Percentiles rank a stretch among this genome's conserved stretches.
Conservation (phyloP, 2,113 vertebrate genomes). For the Eonycteris spelaea region DNA sequence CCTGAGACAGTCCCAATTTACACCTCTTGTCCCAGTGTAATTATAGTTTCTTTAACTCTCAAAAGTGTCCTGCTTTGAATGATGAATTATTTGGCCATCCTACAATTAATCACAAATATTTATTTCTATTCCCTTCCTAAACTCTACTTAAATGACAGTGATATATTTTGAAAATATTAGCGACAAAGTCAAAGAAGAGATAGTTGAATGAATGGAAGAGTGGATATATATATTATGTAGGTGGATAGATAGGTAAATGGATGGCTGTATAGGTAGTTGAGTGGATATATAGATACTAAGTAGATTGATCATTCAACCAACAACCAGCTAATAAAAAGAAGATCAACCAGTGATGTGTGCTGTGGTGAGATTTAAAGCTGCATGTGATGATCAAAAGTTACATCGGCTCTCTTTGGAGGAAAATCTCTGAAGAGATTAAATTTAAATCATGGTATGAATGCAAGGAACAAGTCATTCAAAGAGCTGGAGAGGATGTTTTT, state of each 20-base stretch:
- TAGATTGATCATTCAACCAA: not conserved
- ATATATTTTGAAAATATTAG: not conserved
- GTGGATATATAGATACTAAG: not conserved
- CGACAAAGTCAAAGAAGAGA: not conserved
- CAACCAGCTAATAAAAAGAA: not conserved
- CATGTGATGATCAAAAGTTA: not conserved
- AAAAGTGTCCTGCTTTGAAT: not conserved
- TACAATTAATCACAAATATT: not conserved
- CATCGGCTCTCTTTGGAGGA: not conserved
- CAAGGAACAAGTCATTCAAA: not conserved
- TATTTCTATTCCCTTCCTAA: not conserved
- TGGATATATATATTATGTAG: not conserved
- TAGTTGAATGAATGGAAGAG: not conserved
- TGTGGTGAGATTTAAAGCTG: not conserved
- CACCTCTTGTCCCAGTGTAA: not conserved
- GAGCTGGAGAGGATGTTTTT: not conserved
- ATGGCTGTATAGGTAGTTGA: not conserved
- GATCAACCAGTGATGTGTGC: not conserved
- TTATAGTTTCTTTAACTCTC: not conserved
- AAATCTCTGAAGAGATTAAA: not conserved
- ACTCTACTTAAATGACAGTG: not conserved
- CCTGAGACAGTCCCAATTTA: not conserved
- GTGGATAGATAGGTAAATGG: not conserved
- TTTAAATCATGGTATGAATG: not conserved
- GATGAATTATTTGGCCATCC: not conserved